These are phyloP conservation scores for Lasioglossum marginatum DNA, from an alignment of 2,888 invertebrate genomes.

Conservation along the genomic window DNA sequence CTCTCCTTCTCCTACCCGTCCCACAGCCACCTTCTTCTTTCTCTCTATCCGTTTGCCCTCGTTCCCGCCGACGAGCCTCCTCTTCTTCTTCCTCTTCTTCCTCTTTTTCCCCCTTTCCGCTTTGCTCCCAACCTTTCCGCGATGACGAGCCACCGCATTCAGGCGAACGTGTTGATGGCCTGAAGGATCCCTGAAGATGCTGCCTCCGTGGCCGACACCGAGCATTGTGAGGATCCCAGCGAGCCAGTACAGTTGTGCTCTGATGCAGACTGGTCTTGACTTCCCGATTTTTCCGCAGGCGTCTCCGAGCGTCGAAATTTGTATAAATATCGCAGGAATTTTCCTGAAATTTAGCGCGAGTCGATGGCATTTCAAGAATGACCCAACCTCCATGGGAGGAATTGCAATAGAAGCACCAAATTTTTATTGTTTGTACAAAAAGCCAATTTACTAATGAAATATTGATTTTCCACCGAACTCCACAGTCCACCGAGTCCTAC, in stretches of 20 bases:
- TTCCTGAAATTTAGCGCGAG: not conserved
- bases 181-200: slow-evolving; percentile 2
- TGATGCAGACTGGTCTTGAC: not conserved
- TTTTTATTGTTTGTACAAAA: not conserved
- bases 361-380: no score
- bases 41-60: not conserved
- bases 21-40: not conserved
- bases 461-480: not conserved
- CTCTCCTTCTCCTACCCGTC: not conserved
- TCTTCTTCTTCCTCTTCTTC: not conserved
- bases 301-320: not conserved
- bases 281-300: not conserved
- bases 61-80: not conserved
- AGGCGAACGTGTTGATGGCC: slow-evolving; percentile 11
- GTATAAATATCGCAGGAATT: not conserved
- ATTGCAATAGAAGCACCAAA: not conserved
- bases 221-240: not conserved
- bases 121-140: not conserved
- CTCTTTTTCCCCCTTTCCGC: not conserved
- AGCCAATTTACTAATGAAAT: no score
- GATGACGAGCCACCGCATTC: slow-evolving; percentile 7
- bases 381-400: not conserved
- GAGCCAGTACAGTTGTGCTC: not conserved
- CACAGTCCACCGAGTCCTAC: not conserved
- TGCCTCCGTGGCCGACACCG: not conserved